Evolutionary conservation across 2,888 invertebrate genomes (phyloP).

Genomic region (Sminthurides aquaticus): DNA sequence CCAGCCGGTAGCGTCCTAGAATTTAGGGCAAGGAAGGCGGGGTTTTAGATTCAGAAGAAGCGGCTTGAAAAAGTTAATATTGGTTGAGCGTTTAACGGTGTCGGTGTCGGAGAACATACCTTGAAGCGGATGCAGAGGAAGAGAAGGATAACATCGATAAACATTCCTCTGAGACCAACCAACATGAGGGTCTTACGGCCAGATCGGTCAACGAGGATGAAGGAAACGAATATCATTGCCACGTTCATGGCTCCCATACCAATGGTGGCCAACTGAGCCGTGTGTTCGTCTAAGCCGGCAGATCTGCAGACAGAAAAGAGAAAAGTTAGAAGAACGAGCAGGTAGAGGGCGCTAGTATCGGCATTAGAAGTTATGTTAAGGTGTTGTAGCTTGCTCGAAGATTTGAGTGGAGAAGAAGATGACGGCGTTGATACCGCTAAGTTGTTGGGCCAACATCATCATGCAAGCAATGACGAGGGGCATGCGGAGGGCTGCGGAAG

Average conservation of each 20-base stretch:
- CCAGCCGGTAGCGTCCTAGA: constrained; percentile 49
- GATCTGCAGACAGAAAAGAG: constrained; percentile 28
- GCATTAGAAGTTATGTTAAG: neutral
- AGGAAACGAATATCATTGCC: constrained; percentile 63
- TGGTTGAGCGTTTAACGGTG: too few species aligned
- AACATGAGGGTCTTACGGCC: constrained; percentile 76
- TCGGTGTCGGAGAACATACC: too few species aligned
- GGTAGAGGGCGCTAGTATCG: neutral
- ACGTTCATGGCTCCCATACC: constrained; percentile 81
- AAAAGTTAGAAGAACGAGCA: neutral
- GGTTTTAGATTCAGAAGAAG: too few species aligned
- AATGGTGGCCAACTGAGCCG: constrained; percentile 71
- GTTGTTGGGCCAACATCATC: constrained; percentile 80
- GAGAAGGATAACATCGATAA: constrained; percentile 60
- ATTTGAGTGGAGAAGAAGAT: constrained; percentile 78
- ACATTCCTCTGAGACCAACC: constrained; percentile 72
- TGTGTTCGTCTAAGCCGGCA: constrained; percentile 56
- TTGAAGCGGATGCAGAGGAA: constrained; percentile 56
- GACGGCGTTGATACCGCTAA: constrained; percentile 82
- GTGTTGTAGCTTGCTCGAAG: constrained; percentile 56
- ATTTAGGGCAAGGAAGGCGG: too few species aligned
- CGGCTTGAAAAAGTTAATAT: too few species aligned
- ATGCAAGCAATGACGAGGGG: constrained; percentile 72
- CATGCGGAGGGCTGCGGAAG: constrained; percentile 63
- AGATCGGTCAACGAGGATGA: constrained; percentile 69